Evolutionary conservation across 2,797 vertebrate genomes (phyloP).

Genomic region (Ceryle rudis): DNA sequence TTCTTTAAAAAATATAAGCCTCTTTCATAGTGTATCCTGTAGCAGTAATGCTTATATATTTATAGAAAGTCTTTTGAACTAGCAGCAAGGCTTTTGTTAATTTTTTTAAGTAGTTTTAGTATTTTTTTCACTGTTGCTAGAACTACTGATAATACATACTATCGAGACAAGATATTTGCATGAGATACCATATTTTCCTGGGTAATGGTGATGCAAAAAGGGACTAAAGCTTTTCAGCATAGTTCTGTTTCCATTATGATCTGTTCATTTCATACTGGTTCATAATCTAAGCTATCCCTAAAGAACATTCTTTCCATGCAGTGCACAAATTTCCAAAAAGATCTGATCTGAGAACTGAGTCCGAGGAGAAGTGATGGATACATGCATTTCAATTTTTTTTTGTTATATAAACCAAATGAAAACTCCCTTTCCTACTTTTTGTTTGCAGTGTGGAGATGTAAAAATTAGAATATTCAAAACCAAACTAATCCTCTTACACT

Average conservation of each 20-base stretch:
- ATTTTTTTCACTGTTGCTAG: not conserved
- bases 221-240: not conserved
- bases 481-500: constrained; percentile 27
- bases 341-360: not conserved
- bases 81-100: not conserved
- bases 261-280: not conserved
- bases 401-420: constrained; percentile 3
- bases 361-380: not conserved
- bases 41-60: not conserved
- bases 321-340: not conserved
- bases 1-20: not conserved
- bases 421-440: not conserved
- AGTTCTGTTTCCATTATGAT: not conserved
- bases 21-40: not conserved
- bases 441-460: not conserved
- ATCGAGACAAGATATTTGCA: not conserved
- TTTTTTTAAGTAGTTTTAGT: not conserved
- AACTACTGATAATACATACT: not conserved
- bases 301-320: not conserved
- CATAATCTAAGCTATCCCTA: not conserved
- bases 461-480: constrained; percentile 41
- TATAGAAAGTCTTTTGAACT: not conserved
- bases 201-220: not conserved
- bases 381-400: not conserved
- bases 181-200: not conserved